Percentiles rank a stretch among this genome's conserved stretches.
Evolutionary conservation across 2,888 invertebrate genomes (phyloP).

Genomic region (Chymomyza amoena): DNA sequence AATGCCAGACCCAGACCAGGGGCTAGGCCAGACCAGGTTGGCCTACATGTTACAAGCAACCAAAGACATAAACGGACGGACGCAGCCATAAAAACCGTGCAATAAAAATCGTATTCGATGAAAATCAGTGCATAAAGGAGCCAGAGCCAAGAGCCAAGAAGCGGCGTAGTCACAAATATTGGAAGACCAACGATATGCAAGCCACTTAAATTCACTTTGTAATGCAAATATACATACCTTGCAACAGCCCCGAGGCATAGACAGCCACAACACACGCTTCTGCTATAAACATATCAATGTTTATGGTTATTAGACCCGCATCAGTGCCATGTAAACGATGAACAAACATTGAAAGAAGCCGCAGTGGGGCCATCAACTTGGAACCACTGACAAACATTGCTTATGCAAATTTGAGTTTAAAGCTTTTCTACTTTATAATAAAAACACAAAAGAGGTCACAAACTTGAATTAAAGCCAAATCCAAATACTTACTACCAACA

Average conservation of each 20-base stretch:
- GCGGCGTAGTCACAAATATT: neutral
- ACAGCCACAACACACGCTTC: conserved; percentile 32
- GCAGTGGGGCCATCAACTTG: neutral
- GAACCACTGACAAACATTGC: conserved; percentile 10
- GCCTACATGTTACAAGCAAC: conserved; percentile 2
- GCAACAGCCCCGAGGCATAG: conserved; percentile 30
- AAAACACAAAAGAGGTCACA: neutral
- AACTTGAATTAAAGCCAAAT: conserved; percentile 9
- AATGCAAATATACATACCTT: conserved; percentile 55
- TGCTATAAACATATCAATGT: conserved; percentile 65
- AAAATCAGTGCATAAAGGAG: conserved; percentile 48
- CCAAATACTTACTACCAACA: conserved; percentile 35
- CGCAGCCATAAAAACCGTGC: conserved; percentile 46
- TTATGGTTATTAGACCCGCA: conserved; percentile 65
- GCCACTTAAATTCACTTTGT: conserved; percentile 59
- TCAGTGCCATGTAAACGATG: conserved; percentile 21
- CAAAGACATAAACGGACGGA: neutral
- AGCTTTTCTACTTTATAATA: conserved; percentile 19
- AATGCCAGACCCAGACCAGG: neutral
- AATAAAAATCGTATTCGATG: conserved; percentile 67
- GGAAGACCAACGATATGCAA: neutral
- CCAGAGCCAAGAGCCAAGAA: neutral
- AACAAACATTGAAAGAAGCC: conserved; percentile 1
- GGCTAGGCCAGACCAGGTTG: neutral
- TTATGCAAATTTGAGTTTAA: conserved; percentile 58